Percentiles rank a stretch among this genome's conserved stretches.
These are phyloP conservation scores for Drosophila trichaetosa DNA, from an alignment of 2,888 invertebrate genomes.

Conservation along the genomic window DNA sequence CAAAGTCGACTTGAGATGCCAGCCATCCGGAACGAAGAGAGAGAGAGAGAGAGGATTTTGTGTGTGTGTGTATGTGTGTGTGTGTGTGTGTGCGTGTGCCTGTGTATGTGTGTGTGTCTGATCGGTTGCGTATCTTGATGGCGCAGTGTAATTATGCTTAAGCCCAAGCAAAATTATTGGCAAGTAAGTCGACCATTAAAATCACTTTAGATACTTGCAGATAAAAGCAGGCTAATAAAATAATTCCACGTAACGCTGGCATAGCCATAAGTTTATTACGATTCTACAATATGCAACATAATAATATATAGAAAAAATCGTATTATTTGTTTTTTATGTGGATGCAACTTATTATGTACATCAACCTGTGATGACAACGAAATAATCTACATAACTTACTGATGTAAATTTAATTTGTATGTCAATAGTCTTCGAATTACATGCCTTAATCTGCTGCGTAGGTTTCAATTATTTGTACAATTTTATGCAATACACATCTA, in stretches of 20 bases:
- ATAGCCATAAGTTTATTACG: neutral
- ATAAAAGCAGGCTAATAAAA: conserved; percentile 1
- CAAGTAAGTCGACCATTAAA: conserved; percentile 25
- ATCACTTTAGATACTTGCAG: conserved; percentile 22
- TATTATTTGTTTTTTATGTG: too few species aligned
- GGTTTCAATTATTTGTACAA: too few species aligned
- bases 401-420: neutral
- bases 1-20: conserved; percentile 31
- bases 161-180: conserved; percentile 11
- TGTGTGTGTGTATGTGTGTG: neutral
- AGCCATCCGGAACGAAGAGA: neutral
- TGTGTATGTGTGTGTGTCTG: conserved; percentile 1
- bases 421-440: neutral
- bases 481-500: too few species aligned
- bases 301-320: too few species aligned
- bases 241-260: neutral
- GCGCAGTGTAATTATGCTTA: conserved; percentile 35
- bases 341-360: neutral
- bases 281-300: neutral
- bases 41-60: neutral
- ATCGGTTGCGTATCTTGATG: conserved; percentile 21
- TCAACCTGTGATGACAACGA: neutral
- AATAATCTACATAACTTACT: neutral
- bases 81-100: conserved; percentile 8
- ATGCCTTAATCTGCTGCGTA: too few species aligned